phyloP scores from a whole-genome alignment of 1,140 invertebrate genomes.

The Hestina assimilis region DNA sequence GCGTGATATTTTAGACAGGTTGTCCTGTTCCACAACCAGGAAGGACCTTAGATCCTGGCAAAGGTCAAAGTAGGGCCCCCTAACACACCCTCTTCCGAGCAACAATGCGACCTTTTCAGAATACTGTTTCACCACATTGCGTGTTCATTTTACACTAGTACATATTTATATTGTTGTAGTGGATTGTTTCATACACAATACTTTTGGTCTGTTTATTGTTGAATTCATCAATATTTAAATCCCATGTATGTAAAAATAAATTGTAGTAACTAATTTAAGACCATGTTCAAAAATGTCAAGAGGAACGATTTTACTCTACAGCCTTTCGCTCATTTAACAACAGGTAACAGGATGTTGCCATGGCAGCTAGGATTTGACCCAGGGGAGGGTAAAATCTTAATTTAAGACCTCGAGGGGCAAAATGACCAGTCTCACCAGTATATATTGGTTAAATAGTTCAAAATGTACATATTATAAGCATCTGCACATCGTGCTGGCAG shows the following conservation, averaged over 20 bases:
- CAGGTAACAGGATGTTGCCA: too few species aligned
- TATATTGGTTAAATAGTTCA: too few species aligned
- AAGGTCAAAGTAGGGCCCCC: not conserved
- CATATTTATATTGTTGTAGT: not conserved
- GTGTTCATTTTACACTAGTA: slow-evolving; percentile 24
- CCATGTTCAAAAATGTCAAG: not conserved
- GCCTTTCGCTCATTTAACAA: too few species aligned
- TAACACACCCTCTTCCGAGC: not conserved
- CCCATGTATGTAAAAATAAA: not conserved
- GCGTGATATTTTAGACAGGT: too few species aligned
- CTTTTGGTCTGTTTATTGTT: not conserved
- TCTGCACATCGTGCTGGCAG: too few species aligned
- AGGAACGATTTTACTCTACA: not conserved
- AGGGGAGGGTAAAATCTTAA: too few species aligned
- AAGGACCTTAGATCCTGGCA: not conserved
- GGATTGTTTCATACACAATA: not conserved
- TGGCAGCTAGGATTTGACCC: too few species aligned
- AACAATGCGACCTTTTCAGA: slow-evolving; percentile 8
- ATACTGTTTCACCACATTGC: slow-evolving; percentile 15
- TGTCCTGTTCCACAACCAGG: too few species aligned
- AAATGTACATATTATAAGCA: too few species aligned
- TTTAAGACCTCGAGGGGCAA: too few species aligned
- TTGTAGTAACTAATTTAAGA: not conserved
- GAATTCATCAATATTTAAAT: not conserved
- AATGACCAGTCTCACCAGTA: too few species aligned